Evolutionary conservation across 2,797 vertebrate genomes (phyloP), one percentile per base, ranked within the genome.

Genomic region (Hippoglossus hippoglossus): DNA sequence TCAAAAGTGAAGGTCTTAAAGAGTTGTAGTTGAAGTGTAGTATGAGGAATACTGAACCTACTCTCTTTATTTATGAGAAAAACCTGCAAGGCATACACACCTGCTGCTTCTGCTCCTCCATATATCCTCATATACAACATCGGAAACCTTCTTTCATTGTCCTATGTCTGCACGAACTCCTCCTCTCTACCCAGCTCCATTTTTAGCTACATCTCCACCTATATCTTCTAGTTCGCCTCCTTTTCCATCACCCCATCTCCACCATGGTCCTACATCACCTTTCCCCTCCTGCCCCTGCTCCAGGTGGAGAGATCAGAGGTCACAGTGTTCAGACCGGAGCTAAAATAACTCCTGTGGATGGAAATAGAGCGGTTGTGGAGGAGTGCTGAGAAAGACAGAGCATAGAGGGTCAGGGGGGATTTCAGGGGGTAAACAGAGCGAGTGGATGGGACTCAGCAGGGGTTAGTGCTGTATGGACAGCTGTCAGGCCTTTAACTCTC

Each of bases 401-500:
- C 44, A 46, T 16, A 16, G 5, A 19, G 44, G 44, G 44, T 16
- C 63, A 61, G 71, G 53, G 3, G 31, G 25, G 69, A 12, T 61
- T 58, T 4, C 21, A 10, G 26, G 65, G 39, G 46, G 44, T 67
- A 46, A 79, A 56, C 16, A 11, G 47, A 59, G 31, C 22, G 63
- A 53, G 22, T 54, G 67, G 24, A 9, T 50, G 51, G 39, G 81
- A 26, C 15, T 67, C 57, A 28, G 71, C 1, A 13, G 41, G 67
- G 61, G 70, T 66, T 65, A 59, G 57, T 9, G 6, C 3, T 59
- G 63, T 71, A 0, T 53, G 36, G 56, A 75, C 87, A 89, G 84
- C 84, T 89, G 87, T 63, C 26, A 5, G 1, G 73, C 63, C 2
- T 80, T 71, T 63, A 71, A 67, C 61, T 24, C 59, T 65, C 54